Evolutionary conservation across 2,888 invertebrate species (phyloP).

Genomic region (Clistopyga incitator): DNA sequence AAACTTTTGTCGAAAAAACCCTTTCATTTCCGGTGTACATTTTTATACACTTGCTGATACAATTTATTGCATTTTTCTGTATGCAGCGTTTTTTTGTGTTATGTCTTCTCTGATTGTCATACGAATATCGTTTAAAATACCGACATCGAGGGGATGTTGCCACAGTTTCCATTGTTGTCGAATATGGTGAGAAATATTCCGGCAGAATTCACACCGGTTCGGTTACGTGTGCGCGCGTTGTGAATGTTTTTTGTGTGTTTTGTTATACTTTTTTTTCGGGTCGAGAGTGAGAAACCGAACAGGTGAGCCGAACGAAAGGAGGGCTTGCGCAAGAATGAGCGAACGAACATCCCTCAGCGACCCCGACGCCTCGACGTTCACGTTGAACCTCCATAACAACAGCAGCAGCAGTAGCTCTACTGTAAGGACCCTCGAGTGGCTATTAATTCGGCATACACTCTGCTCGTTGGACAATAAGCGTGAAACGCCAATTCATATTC

Average conservation of each 20-base stretch:
- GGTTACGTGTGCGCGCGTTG: constrained; percentile 41
- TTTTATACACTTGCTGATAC: too few relatives aligned
- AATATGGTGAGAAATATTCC: constrained; percentile 58
- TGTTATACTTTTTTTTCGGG: constrained; percentile 22
- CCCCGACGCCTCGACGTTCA: constrained; percentile 59
- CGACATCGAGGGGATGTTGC: constrained; percentile 2
- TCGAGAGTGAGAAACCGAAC: constrained; percentile 57
- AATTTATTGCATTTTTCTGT: background rate
- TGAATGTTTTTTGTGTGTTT: constrained; percentile 45
- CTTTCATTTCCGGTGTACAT: too few relatives aligned
- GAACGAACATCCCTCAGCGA: constrained; percentile 52
- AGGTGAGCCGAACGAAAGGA: constrained; percentile 64
- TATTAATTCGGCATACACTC: constrained; percentile 82
- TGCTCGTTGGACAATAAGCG: constrained; percentile 80
- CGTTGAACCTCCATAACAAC: constrained; percentile 36
- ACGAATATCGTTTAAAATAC: constrained; percentile 15
- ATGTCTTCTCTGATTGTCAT: background rate
- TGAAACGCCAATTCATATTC: constrained; percentile 83
- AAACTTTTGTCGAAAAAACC: too few relatives aligned
- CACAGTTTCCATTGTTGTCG: constrained; percentile 42
- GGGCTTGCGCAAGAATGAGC: constrained; percentile 64
- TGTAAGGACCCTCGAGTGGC: constrained; percentile 79
- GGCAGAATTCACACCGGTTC: constrained; percentile 43
- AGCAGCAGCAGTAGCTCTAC: constrained; percentile 57
- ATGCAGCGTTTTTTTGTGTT: background rate